Percentiles rank a stretch among this genome's conserved stretches.
Evolutionary conservation across 2,888 invertebrate species (phyloP).

Genomic region (Diarsia dahlii): DNA sequence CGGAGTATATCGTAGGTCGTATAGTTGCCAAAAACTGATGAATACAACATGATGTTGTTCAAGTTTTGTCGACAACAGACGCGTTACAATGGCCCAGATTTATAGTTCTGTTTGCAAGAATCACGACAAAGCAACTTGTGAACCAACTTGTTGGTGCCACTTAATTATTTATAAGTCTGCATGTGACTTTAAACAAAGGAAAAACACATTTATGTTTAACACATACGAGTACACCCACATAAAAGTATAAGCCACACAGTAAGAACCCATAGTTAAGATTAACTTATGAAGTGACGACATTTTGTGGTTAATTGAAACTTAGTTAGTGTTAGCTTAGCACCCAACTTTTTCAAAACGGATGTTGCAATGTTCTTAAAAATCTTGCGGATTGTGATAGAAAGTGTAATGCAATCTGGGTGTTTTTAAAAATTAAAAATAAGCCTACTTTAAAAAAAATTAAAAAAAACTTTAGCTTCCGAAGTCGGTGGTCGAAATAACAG

Average conservation of each 20-base stretch:
- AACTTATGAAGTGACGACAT: background rate
- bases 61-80: constrained; percentile 31
- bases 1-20: background rate
- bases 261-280: background rate
- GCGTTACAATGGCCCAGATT: constrained; percentile 41
- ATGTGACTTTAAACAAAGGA: constrained; percentile 31
- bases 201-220: constrained; percentile 28
- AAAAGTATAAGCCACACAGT: background rate
- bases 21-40: constrained; percentile 38
- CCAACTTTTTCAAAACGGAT: background rate
- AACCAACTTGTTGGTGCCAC: constrained; percentile 35
- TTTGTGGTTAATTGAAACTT: background rate
- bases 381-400: too few relatives aligned
- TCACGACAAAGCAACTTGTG: constrained; percentile 50
- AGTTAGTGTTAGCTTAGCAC: background rate
- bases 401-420: too few relatives aligned
- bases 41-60: constrained; percentile 52
- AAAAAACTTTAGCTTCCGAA: too few relatives aligned
- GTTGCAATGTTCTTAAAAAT: too few relatives aligned
- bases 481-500: too few relatives aligned
- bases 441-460: too few relatives aligned
- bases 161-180: constrained; percentile 49
- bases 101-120: constrained; percentile 58
- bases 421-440: too few relatives aligned
- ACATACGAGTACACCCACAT: background rate